phyloP scores from a whole-genome alignment of 2,888 invertebrate species.

The Morpho helenor region DNA sequence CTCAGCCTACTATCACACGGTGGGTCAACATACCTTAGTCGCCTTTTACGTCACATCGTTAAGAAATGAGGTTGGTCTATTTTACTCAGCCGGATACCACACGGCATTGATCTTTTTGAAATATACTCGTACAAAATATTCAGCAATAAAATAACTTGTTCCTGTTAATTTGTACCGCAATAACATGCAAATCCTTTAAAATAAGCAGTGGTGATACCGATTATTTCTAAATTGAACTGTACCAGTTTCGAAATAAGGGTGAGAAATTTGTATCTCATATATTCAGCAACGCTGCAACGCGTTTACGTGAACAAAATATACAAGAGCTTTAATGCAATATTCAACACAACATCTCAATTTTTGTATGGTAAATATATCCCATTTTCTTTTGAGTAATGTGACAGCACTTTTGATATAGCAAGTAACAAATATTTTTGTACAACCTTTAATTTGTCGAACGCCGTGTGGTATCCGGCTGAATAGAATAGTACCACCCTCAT shows the following conservation, averaged over 20 bases:
- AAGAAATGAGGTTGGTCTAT: too few relatives aligned
- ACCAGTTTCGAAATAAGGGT: constrained; percentile 1
- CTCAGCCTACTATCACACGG: too few relatives aligned
- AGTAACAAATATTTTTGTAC: too few relatives aligned
- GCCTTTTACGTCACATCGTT: too few relatives aligned
- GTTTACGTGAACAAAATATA: constrained; percentile 12
- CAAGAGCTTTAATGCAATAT: constrained; percentile 5
- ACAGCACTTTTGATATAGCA: background rate
- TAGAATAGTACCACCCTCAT: too few relatives aligned
- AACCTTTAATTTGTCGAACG: too few relatives aligned
- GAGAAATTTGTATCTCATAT: background rate
- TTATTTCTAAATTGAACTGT: constrained; percentile 3
- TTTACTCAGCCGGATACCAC: too few relatives aligned
- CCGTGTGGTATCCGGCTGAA: too few relatives aligned
- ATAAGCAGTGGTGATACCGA: background rate
- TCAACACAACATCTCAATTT: constrained; percentile 4
- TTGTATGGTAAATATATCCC: background rate
- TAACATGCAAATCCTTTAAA: background rate
- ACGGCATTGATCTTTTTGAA: too few relatives aligned
- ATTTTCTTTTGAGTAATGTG: background rate
- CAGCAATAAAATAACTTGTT: too few relatives aligned
- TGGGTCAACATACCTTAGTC: too few relatives aligned
- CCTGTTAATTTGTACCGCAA: background rate
- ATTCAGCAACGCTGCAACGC: constrained; percentile 9
- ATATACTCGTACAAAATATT: too few relatives aligned